Evolutionary conservation across 2,113 vertebrate genomes (phyloP), one percentile per base, ranked within the genome.

Genomic region (Nothobranchius kuhntae): DNA sequence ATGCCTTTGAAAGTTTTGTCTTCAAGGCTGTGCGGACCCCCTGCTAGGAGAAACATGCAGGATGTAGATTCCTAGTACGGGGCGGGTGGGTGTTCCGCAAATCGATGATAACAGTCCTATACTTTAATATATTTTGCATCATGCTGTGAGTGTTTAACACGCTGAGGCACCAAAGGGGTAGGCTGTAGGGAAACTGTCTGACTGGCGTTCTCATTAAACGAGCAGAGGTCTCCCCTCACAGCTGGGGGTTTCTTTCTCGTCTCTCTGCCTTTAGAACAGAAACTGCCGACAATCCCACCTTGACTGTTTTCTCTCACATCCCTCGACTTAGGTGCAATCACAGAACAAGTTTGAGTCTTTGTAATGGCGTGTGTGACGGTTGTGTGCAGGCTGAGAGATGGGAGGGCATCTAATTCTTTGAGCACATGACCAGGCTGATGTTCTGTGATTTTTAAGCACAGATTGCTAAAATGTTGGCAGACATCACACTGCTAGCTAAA

Each of bases 101-200:
- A 94, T 91, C 89, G 92, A 94, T 94, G 90, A 92, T 92, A 93
- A 91, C 88, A 67, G 65, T 91, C 89, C 86, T 89, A 83, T 9
- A 89, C 90, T 92, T 86, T 91, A 93, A 89, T 91, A 94, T 74
- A 91, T 93, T 92, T 83, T 84, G 86, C 91, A 85, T 90, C 95
- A 91, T 42, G 94, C 95, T 95, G 95, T 93, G 94, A 91, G 88
- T 88, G 93, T 94, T 95, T 93, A 95, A 95, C 90, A 94, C 93
- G 91, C 92, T 93, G 93, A 93, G 92, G 85, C 90, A 93, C 91
- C 80, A 89, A 91, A 94, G 93, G 91, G 87, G 71, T 72, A 87
- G 86, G 82, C 80, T 85, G 73, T 84, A 70, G 92, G 87, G 90
- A 93, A 91, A 84, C 86, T 91, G 92, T 80, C 89, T 86, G 89